Conservation (phyloP, 2,113 vertebrate species). For the Ciconia maguari region DNA sequence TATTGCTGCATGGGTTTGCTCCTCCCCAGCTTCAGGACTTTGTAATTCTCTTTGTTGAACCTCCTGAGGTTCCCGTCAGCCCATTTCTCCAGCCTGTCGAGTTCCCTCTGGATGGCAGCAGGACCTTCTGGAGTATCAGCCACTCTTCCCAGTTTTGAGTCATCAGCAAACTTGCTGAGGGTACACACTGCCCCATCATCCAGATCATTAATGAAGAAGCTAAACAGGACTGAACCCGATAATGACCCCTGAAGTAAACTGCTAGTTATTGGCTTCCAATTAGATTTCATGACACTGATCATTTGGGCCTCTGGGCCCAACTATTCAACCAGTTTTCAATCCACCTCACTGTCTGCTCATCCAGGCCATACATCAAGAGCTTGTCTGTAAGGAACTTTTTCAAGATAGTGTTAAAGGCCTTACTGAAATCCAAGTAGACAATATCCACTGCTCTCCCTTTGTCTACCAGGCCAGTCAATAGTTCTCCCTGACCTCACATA, state of each 20-base stretch:
- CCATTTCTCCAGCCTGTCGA: not conserved
- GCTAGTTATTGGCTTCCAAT: not conserved
- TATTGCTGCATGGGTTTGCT: not conserved
- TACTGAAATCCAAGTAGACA: not conserved
- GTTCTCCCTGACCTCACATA: not conserved
- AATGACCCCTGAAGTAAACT: not conserved
- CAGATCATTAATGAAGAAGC: not conserved
- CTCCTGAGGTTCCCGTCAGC: not conserved
- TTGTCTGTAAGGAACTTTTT: not conserved
- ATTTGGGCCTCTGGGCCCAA: not conserved
- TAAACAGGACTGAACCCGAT: not conserved
- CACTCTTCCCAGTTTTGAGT: not conserved
- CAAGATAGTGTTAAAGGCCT: not conserved
- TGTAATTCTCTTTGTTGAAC: not conserved
- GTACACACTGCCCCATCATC: not conserved
- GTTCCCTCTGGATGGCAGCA: not conserved
- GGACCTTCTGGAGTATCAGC: not conserved
- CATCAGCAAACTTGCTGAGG: not conserved
- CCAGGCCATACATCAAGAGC: no score
- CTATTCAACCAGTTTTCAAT: not conserved
- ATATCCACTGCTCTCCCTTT: not conserved
- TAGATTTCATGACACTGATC: not conserved
- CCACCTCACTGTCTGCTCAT: not conserved
- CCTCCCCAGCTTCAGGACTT: not conserved
- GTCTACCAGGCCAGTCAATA: not conserved